These are phyloP conservation scores for Willisornis vidua DNA, from an alignment of 2,113 vertebrate species.

Conservation along the genomic window DNA sequence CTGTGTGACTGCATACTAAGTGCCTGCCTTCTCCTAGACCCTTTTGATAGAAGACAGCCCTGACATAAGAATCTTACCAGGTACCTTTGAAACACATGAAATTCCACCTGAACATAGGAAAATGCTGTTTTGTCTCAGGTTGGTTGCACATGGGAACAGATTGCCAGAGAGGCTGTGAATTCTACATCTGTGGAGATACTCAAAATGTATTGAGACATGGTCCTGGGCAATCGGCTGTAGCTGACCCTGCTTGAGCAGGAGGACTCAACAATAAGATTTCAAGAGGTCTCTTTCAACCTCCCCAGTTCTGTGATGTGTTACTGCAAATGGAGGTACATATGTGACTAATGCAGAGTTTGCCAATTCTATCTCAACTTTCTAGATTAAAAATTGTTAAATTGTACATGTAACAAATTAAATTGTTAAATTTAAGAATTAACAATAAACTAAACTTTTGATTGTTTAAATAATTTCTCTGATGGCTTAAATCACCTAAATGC, in stretches of 20 bases:
- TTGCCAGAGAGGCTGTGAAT: not conserved
- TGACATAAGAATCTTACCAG: not conserved
- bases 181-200: not conserved
- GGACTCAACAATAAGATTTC: not conserved
- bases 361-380: not conserved
- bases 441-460: not conserved
- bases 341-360: not conserved
- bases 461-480: not conserved
- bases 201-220: not conserved
- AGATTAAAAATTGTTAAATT: not conserved
- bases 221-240: not conserved
- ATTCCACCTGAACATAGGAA: not conserved
- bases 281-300: not conserved
- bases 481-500: not conserved
- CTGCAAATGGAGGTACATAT: not conserved
- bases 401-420: not conserved
- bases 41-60: not conserved
- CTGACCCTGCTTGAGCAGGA: not conserved
- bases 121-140: not conserved
- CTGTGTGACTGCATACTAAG: not conserved
- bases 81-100: not conserved
- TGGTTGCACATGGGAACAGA: not conserved
- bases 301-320: not conserved
- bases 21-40: not conserved
- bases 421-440: not conserved